These are phyloP conservation scores for Apocrypta bakeri DNA, from an alignment of 1,140 invertebrate species.

Conservation along the genomic window DNA sequence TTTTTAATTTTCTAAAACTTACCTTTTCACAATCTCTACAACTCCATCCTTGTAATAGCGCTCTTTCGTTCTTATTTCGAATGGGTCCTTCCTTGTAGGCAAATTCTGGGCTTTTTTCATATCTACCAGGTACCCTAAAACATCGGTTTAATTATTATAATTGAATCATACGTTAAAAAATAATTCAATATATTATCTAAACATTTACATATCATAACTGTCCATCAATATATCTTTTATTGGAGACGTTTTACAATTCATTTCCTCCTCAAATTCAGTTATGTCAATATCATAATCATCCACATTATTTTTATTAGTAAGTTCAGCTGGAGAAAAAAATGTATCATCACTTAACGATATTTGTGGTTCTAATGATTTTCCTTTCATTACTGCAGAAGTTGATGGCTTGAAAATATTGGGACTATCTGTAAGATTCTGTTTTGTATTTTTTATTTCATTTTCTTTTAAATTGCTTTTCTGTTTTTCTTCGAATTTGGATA, in stretches of 20 bases:
- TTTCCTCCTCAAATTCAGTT: constrained; percentile 44
- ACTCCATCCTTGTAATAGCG: constrained; percentile 65
- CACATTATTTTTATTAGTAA: constrained; percentile 38
- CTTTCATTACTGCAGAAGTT: not conserved
- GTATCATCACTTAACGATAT: constrained; percentile 42
- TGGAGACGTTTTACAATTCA: constrained; percentile 40
- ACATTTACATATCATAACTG: constrained; percentile 59
- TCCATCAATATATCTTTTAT: constrained; percentile 51
- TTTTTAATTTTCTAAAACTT: constrained; percentile 42
- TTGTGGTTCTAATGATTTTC: constrained; percentile 27
- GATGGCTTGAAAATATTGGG: not conserved
- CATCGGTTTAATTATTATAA: not conserved
- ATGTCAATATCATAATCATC: constrained; percentile 38
- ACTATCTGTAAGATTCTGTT: not conserved
- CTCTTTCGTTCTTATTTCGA: constrained; percentile 67
- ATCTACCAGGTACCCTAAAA: constrained; percentile 55
- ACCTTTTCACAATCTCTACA: constrained; percentile 71
- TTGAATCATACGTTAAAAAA: not conserved
- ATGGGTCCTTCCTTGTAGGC: constrained; percentile 62
- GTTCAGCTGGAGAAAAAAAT: constrained; percentile 47
- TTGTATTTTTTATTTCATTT: not conserved
- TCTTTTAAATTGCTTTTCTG: not conserved
- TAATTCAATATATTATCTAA: constrained; percentile 27
- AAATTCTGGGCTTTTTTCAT: constrained; percentile 52
- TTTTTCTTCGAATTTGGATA: not conserved